Base-by-base conservation (phyloP, 2,797 vertebrate species). In the Sternarchorhynchus goeldii region DNA sequence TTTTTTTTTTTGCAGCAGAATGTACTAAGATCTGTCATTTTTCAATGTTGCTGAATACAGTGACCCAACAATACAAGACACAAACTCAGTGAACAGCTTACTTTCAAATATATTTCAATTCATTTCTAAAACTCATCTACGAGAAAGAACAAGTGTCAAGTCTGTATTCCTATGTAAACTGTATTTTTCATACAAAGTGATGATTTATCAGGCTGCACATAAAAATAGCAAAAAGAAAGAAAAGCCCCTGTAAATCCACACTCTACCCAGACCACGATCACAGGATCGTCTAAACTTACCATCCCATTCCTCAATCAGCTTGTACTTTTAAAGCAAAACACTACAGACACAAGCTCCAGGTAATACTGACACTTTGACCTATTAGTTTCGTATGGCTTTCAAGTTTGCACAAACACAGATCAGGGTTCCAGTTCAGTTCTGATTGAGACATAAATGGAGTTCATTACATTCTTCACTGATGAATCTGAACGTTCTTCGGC, bases 351-450 rank as follows among this genome's bases (percentile, higher is more conserved):
- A 76, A 80, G 78, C 8, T 3, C 80, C 29, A 18, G 36, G 41
- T 79, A 87, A 89, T 78, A 86, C 88, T 88, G 85, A 88, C 75
- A 66, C 74, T 32, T 39, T 12, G 1, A 7, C 16, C 17, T 60
- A 20, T 45, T 45, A 32, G 17, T 34, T 41, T 77, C 66, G 29
- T 75, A 69, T 76, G 83, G 73, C 75, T 82, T 78, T 57, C 31
- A 14, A 14, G 32, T 0, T 34, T 66, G 59, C 62, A 59, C 69
- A 59, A 18, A 50, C 59, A 64, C 53, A 57, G 18, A 68, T 2
- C 16, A 6, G 76, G 10, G 17, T n/a, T 83, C 45, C 31, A 25
- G 57, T 53, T 69, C 39, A 36, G 34, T 29, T 78, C 14, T 1
- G 18, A 78, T 75, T 25, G 34, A 64, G 0, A 69, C 25, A 62